Evolutionary conservation across 2,113 vertebrate genomes (phyloP).

Genomic region (Trematocara zebra): DNA sequence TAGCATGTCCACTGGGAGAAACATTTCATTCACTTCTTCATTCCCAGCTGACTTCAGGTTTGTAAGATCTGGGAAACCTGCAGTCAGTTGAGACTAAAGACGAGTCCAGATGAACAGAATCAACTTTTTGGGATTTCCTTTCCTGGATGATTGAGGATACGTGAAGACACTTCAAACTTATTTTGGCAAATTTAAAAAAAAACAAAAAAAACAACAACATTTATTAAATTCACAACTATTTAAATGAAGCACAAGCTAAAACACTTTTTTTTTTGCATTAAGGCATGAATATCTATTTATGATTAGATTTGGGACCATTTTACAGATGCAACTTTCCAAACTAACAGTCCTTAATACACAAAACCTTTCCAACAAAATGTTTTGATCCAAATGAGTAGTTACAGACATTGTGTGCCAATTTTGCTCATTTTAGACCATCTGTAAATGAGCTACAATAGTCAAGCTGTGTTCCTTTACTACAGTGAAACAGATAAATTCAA

Average conservation of each 20-base stretch:
- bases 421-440: not conserved
- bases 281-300: not conserved
- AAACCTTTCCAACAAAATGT: accelerated
- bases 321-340: not conserved
- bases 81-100: accelerated
- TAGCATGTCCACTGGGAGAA: not conserved
- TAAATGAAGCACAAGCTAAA: not conserved
- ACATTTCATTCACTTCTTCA: not conserved
- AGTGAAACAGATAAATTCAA: not conserved
- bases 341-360: not conserved
- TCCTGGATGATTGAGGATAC: not conserved
- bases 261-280: not conserved
- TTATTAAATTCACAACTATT: not conserved
- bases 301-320: not conserved
- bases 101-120: not conserved
- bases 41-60: accelerated
- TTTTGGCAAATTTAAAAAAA: not conserved
- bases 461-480: accelerated
- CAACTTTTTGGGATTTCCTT: not conserved
- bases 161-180: too few species aligned
- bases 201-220: not conserved
- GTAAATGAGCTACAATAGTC: accelerated
- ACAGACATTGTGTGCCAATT: not conserved
- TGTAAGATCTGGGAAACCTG: not conserved
- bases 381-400: not conserved